Evolutionary conservation across 2,113 vertebrate genomes (phyloP), one percentile per base, ranked within the genome.

Genomic region (Lepisosteus osseus): DNA sequence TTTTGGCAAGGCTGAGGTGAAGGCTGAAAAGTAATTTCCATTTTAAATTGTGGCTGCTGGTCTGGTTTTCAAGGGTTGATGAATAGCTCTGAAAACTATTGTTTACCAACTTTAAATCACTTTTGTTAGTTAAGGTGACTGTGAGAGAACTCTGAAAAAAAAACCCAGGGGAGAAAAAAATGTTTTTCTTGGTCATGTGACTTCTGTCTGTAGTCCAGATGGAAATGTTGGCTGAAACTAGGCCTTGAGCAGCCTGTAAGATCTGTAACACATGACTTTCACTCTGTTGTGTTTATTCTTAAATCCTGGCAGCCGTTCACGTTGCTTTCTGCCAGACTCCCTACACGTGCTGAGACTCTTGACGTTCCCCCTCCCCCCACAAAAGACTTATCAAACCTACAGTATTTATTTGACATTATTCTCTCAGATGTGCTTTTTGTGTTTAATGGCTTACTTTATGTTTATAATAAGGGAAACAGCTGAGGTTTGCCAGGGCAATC

Each of bases 151-250:
- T 61, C 7, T 51, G 51, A 43, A 65, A 43, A 69, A 69, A 40
- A 44, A 56, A 72, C 42, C 17, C 68, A n/a, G 14, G 44, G 61
- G 54, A 74, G 70, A 54, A 9, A 64, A 51, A 6, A 29, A 64
- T 41, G 71, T 14, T 71, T 62, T 15, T 11, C 72, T 71, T 69
- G 54, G 44, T 81, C 12, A 4, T 4, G 45, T 79, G 73, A 77
- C 56, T 42, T 1, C 47, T 45, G 17, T 73, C 77, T 84, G 80
- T 70, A n/a, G 3, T 44, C 80, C 78, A 81, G 82, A 81, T 80
- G 80, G 85, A 73, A 75, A 75, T 81, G 79, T 77, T 82, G 12
- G 76, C 78, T 72, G 61, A 72, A 71, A 71, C 70, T 69, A 71
- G 61, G 62, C 45, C 61, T 51, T 54, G 55, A 62, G 69, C 43